These are phyloP conservation scores for Lithophane ornitopus DNA, from an alignment of 2,888 invertebrate genomes.

Conservation along the genomic window DNA sequence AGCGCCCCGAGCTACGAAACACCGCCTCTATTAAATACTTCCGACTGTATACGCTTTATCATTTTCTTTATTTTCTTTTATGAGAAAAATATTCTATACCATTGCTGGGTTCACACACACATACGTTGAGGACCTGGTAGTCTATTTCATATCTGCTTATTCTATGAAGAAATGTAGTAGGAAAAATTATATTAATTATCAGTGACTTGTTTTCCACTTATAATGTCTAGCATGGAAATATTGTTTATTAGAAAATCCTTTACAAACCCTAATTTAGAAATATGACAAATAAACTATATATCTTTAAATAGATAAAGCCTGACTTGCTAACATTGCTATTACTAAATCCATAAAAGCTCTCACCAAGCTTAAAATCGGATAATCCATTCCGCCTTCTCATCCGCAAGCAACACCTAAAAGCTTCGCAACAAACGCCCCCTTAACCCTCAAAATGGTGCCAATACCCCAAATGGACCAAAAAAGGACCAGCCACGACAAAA, in stretches of 20 bases:
- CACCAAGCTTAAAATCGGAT: background rate
- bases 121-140: constrained; percentile 1
- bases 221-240: background rate
- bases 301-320: background rate
- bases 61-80: constrained; percentile 60
- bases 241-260: background rate
- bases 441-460: constrained; percentile 43
- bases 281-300: background rate
- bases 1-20: constrained; percentile 65
- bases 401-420: background rate
- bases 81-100: constrained; percentile 57
- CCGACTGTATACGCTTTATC: constrained; percentile 56
- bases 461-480: constrained; percentile 51
- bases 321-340: no score
- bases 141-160: constrained; percentile 28
- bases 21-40: constrained; percentile 64
- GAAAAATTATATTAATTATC: background rate
- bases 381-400: background rate
- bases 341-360: background rate
- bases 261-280: background rate
- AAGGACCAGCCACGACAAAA: constrained; percentile 51
- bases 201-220: background rate
- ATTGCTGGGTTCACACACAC: constrained; percentile 14
- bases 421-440: constrained; percentile 1
- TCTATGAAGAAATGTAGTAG: constrained; percentile 14